These are phyloP conservation scores for Pao palembangensis DNA, from an alignment of 2,113 vertebrate species.

Conservation along the genomic window DNA sequence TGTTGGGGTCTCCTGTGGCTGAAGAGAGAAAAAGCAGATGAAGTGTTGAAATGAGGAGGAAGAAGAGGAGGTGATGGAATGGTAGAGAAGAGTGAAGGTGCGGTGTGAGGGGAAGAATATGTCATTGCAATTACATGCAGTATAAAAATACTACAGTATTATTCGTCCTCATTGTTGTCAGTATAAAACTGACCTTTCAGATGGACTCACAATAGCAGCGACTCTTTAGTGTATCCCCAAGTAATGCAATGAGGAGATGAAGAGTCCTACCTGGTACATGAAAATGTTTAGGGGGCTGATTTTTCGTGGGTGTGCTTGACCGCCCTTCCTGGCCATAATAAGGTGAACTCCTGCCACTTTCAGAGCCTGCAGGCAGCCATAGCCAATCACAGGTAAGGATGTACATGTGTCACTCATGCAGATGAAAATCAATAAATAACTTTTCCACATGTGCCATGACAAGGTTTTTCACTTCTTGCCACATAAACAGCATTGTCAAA, in stretches of 20 bases:
- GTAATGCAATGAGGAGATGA: conserved; percentile 44
- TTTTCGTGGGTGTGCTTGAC: conserved; percentile 91
- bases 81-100: conserved; percentile 30
- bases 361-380: conserved; percentile 85
- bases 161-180: conserved; percentile 10
- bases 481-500: conserved; percentile 18
- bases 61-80: not conserved
- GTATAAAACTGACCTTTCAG: conserved; percentile 15
- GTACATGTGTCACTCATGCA: conserved; percentile 31
- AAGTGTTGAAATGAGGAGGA: conserved; percentile 58
- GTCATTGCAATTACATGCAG: conserved; percentile 29
- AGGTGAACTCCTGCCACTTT: conserved; percentile 97
- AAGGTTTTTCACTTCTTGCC: conserved; percentile 9
- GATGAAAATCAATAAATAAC: conserved; percentile 39
- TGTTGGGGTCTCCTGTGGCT: conserved; percentile 93
- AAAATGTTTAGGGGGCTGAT: conserved; percentile 98
- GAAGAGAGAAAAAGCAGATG: conserved; percentile 74
- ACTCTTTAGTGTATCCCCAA: conserved; percentile 10
- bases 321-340: conserved; percentile 96
- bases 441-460: conserved; percentile 52
- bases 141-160: conserved; percentile 34
- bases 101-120: conserved; percentile 23
- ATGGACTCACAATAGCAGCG: conserved; percentile 17
- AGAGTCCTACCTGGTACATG: conserved; percentile 97
- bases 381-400: conserved; percentile 80